Base-by-base conservation (phyloP, 2,888 invertebrate genomes). In the Lamellibrachia columna region DNA sequence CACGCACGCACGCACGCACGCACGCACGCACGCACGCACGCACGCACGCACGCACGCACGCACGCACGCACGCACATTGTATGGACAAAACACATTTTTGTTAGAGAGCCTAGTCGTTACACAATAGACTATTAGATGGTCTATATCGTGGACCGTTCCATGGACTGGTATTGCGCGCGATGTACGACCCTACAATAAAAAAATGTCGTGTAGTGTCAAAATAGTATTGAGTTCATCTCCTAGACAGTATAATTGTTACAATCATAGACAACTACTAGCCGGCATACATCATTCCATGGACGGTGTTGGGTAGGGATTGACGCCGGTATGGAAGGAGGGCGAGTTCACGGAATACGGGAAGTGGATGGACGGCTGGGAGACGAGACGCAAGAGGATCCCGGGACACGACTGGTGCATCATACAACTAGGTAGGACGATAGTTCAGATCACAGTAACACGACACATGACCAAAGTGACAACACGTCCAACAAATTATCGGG, bases 321-420 rank as follows among this genome's bases (percentile, higher is more conserved):
- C 15, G 11, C 75, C 75, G 75, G 22, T 75, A 75, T 75, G 75
- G 75, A 75, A n/a, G 75, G 75, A 75, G 91, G 95, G 94, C 40
- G 94, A 93, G 8, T 95, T 95, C 92, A 95, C 95, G 90, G 95
- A 95, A n/a, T 95, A 93, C 93, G 95, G 95, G 8, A 95, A 95
- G 94, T 95, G 94, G 95, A 95, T 95, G 95, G 95, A 95, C 93
- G 95, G 95, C n/a, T 95, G 95, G 95, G 95, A 95, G 92, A 95
- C 95, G 0, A 92, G 95, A 90, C 93, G 95, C 53, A 95, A 95
- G 92, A 93, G 94, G 58, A 95, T 94, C 7, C 94, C 95, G 8
- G 95, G 95, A 0, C 94, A 95, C 93, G 95, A 95, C 92, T 95
- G 95, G 95, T 95, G 95, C 93, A 95, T 95, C 60, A 94, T 95